Evolutionary conservation across 2,797 vertebrate species (phyloP), one percentile per base, ranked within the genome.

Genomic region (Cryptoblepharus egeriae): DNA sequence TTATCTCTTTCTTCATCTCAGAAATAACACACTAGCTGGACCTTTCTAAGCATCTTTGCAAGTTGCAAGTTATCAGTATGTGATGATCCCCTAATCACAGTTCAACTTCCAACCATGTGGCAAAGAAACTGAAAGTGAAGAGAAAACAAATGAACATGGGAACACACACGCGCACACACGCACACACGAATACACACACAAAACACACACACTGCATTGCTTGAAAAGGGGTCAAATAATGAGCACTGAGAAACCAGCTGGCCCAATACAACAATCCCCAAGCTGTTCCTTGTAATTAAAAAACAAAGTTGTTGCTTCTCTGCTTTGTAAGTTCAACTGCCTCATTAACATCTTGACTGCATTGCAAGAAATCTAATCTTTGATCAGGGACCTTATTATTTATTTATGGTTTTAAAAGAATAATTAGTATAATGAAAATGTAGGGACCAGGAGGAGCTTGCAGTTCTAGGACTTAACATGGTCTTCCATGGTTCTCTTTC

Each of bases 251-350:
- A 69, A 42, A 52, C 37, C 35, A 71, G 60, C 69, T 65, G 61
- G 68, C 67, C 45, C 52, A 26, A 55, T 13, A 20, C 39, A 67
- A 74, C 76, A 39, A 79, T 37, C 82, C 82, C 52, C 32, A 68
- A 79, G 77, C 63, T 74, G 26, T 83, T 77, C 35, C 58, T 37
- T 77, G 77, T 84, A 84, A 79, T 84, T 84, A 75, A 79, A 84
- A 71, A 68, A 84, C 76, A 74, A 84, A 84, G 63, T 63, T 84
- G 70, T 73, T 68, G 63, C 49, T 20, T 65, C 72, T 67, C 63
- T 74, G 63, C 52, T 39, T 26, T 75, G 63, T 75, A 30, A 37
- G 39, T 84, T 79, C 55, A 84, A 84, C 3, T 60, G 77, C 76
- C 63, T 75, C 77, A 84, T 84, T 84, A 81, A 79, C 70, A 84